phyloP scores from a whole-genome alignment of 2,797 vertebrate genomes.

The Toxotes lorentzi region DNA sequence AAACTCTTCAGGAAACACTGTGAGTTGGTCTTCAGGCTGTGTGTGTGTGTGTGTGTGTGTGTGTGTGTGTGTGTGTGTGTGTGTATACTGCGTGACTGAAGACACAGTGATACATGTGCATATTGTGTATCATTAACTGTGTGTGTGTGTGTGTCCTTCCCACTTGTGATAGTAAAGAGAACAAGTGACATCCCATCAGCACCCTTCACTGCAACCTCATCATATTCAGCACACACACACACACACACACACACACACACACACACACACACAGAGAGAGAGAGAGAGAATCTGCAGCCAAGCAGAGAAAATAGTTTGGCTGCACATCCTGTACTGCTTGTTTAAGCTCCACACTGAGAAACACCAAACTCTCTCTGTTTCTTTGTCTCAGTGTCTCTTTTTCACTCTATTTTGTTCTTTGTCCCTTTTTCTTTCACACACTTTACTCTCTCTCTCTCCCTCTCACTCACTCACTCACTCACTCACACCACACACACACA shows the following conservation, averaged over 20 bases:
- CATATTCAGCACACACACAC: conserved; percentile 21
- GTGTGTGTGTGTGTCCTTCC: conserved; percentile 28
- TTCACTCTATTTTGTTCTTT: conserved; percentile 67
- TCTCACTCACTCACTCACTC: conserved; percentile 9
- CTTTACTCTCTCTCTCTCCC: conserved; percentile 39
- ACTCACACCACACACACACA: conserved; percentile 9
- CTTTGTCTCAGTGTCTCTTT: conserved; percentile 67
- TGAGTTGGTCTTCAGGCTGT: neutral
- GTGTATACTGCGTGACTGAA: neutral
- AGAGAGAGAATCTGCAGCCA: conserved; percentile 71
- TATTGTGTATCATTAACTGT: conserved; percentile 20
- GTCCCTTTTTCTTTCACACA: conserved; percentile 71
- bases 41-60: neutral
- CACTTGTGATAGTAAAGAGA: conserved; percentile 61
- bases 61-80: neutral
- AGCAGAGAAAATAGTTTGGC: conserved; percentile 84
- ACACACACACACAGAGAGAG: conserved; percentile 10
- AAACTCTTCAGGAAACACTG: neutral
- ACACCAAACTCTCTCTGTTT: conserved; percentile 73
- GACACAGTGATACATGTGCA: neutral
- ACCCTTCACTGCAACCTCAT: conserved; percentile 15
- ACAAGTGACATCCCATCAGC: conserved; percentile 62
- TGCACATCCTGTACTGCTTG: conserved; percentile 83
- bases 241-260: conserved; percentile 8
- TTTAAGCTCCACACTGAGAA: conserved; percentile 81